Base-by-base conservation (phyloP, 2,797 vertebrate genomes). In the Lerista edwardsae region DNA sequence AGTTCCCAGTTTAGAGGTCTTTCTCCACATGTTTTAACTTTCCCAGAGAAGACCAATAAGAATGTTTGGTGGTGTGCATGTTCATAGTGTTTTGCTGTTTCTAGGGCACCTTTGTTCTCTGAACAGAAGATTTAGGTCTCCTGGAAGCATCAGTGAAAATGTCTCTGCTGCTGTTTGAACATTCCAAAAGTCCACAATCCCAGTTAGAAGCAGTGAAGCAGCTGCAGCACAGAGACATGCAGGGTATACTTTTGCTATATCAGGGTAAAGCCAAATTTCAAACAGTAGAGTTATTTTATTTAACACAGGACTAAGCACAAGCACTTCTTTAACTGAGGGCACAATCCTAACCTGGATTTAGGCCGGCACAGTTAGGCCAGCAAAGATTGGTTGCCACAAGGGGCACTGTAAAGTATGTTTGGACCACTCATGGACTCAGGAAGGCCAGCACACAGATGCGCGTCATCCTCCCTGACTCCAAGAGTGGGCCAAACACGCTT, bases 291-390 rank as follows among this genome's bases (percentile, higher is more conserved):
- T 81, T 78, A 90, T 85, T 88, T 78, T 71, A 90, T 86, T 89
- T 92, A 87, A 94, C 89, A 87, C 51, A 55, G 71, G 71, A 72
- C n/a, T 61, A 91, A 86, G 84, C 59, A 87, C 90, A 34, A 87
- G 57, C 69, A 87, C 84, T n/a, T n/a, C n/a, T n/a, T n/a, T n/a
- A n/a, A n/a, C n/a, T n/a, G n/a, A n/a, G n/a, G n/a, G n/a, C n/a
- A n/a, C n/a, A n/a, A n/a, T n/a, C n/a, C n/a, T n/a, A n/a, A n/a
- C n/a, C n/a, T n/a, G n/a, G n/a, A n/a, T n/a, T n/a, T n/a, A n/a
- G n/a, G n/a, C n/a, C n/a, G n/a, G n/a, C n/a, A n/a, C n/a, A n/a
- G n/a, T n/a, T n/a, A n/a, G n/a, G n/a, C n/a, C n/a, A n/a, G n/a
- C n/a, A n/a, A n/a, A n/a, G n/a, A n/a, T n/a, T n/a, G n/a, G n/a